Evolutionary conservation across 2,797 vertebrate genomes (phyloP).

Genomic region (Acanthiza pusilla): DNA sequence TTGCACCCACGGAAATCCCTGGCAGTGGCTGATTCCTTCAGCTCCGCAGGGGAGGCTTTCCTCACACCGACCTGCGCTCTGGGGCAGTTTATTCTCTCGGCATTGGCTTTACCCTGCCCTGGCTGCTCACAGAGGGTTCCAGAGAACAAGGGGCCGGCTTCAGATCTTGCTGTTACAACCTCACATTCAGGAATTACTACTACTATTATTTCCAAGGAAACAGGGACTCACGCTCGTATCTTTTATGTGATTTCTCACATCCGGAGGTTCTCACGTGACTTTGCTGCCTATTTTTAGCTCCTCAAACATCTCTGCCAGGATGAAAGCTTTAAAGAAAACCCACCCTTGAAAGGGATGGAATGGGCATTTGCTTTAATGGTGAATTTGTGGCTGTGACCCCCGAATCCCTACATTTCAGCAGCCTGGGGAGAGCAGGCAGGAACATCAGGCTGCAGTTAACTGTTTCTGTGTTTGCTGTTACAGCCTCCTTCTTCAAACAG

Average conservation of each 20-base stretch:
- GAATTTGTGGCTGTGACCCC: not conserved
- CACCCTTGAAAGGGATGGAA: constrained; percentile 43
- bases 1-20: not conserved
- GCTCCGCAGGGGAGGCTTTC: not conserved
- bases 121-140: not conserved
- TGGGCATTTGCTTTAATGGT: not conserved
- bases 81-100: not conserved
- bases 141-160: not conserved
- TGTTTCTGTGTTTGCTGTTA: constrained; percentile 16
- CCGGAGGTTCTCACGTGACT: constrained; percentile 64
- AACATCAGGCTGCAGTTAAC: not conserved
- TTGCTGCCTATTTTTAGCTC: constrained; percentile 71
- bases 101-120: not conserved
- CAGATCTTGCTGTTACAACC: constrained; percentile 7
- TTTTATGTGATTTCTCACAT: constrained; percentile 70
- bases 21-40: rapidly evolving
- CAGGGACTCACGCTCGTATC: constrained; percentile 37
- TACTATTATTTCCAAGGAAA: constrained; percentile 74
- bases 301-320: constrained; percentile 57
- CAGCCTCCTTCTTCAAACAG: constrained; percentile 5
- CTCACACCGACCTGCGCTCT: rapidly evolving
- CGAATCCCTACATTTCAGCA: not conserved
- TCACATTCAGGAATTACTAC: constrained; percentile 62
- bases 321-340: constrained; percentile 61
- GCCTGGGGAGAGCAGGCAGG: not conserved